Evolutionary conservation across 2,113 vertebrate species (phyloP).

Genomic region (Camarhynchus parvulus): DNA sequence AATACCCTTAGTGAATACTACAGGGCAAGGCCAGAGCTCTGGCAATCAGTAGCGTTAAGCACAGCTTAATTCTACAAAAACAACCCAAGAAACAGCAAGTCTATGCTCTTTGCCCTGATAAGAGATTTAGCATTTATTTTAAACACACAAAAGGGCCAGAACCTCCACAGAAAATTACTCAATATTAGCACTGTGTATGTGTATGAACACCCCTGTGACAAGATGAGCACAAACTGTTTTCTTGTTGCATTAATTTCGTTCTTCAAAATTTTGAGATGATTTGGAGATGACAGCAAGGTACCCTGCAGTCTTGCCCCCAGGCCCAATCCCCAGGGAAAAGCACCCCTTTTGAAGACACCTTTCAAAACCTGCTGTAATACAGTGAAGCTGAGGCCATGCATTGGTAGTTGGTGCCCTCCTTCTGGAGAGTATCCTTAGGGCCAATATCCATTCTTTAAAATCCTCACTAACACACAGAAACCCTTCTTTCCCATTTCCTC

Average conservation of each 20-base stretch:
- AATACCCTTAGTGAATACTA: background rate
- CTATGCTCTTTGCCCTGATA: background rate
- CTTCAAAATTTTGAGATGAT: background rate
- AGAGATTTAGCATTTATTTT: background rate
- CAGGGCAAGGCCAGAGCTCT: background rate
- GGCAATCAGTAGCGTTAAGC: background rate
- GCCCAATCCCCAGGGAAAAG: background rate
- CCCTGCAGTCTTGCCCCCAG: background rate
- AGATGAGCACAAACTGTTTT: background rate
- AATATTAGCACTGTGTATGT: fast-evolving
- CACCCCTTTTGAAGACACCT: background rate
- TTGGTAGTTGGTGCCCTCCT: background rate
- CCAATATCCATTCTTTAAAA: background rate
- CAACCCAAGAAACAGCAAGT: background rate
- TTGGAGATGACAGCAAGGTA: background rate
- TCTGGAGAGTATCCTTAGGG: background rate
- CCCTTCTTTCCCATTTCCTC: background rate
- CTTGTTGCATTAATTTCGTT: background rate
- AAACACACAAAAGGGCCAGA: background rate
- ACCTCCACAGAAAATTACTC: background rate
- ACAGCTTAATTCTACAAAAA: background rate
- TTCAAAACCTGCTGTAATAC: background rate
- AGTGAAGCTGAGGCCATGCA: background rate
- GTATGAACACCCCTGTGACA: background rate
- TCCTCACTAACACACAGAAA: background rate